phyloP scores from a whole-genome alignment of 2,888 invertebrate species.

The Drosophila merina region DNA sequence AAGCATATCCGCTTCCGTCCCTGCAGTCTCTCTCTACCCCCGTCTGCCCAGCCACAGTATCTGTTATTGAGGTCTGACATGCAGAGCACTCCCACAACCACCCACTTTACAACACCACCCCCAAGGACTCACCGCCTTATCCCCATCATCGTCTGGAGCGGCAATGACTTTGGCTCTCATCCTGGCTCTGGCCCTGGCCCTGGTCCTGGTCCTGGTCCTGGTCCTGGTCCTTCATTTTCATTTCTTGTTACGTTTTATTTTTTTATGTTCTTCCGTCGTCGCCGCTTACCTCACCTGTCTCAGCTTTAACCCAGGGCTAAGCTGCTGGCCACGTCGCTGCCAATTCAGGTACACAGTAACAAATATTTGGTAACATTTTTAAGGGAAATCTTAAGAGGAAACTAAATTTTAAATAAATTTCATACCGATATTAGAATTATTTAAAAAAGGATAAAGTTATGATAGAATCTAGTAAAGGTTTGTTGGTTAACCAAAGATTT shows the following conservation, averaged over 20 bases:
- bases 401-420: too few species aligned
- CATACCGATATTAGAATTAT: not conserved
- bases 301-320: constrained; percentile 38
- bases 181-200: constrained; percentile 49
- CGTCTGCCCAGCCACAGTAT: constrained; percentile 32
- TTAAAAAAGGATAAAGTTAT: not conserved
- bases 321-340: constrained; percentile 65
- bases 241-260: constrained; percentile 71
- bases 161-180: constrained; percentile 74
- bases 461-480: too few species aligned
- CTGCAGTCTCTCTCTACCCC: constrained; percentile 41
- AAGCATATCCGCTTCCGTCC: constrained; percentile 80
- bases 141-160: constrained; percentile 51
- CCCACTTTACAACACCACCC: constrained; percentile 14
- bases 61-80: constrained; percentile 46
- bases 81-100: constrained; percentile 34
- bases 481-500: constrained; percentile 6
- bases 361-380: not conserved
- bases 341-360: constrained; percentile 3
- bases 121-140: constrained; percentile 25
- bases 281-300: constrained; percentile 50
- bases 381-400: too few species aligned
- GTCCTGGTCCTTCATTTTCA: constrained; percentile 70
- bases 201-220: constrained; percentile 26
- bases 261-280: constrained; percentile 73